Conservation (phyloP, 35 echinoderm and acorn worm genomes). For the Stichopus chloronotus region DNA sequence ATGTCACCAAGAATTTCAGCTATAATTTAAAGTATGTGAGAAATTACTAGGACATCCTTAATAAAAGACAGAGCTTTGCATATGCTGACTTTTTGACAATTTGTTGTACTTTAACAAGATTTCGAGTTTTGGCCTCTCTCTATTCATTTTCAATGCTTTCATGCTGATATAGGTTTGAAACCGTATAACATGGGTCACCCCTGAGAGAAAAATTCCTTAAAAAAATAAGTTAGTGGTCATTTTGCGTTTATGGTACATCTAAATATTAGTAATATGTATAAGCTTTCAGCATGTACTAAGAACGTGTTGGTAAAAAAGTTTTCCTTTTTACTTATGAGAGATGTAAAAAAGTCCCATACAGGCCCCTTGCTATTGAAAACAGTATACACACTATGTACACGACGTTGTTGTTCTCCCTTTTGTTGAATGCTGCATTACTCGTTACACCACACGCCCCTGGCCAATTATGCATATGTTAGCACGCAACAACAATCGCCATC, state of each 20-base stretch:
- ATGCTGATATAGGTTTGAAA: slow-evolving; percentile 8
- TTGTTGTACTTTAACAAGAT: neutral
- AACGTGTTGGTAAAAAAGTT: neutral
- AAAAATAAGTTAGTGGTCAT: neutral
- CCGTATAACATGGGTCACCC: slow-evolving; percentile 38
- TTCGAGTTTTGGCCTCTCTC: neutral
- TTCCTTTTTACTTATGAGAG: neutral
- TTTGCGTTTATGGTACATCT: neutral
- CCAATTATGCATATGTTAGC: slow-evolving; percentile 96
- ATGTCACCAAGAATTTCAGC: neutral
- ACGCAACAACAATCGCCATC: slow-evolving; percentile 95
- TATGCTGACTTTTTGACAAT: too few species aligned
- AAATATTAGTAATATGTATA: slow-evolving; percentile 1
- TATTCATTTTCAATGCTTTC: slow-evolving; percentile 36
- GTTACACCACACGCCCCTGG: slow-evolving; percentile 67
- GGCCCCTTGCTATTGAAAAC: slow-evolving; percentile 50
- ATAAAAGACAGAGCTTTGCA: too few species aligned
- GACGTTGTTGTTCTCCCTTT: slow-evolving; percentile 76
- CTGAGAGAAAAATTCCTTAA: slow-evolving; percentile 52
- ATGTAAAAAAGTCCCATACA: slow-evolving; percentile 3
- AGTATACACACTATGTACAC: slow-evolving; percentile 55
- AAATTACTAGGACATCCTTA: neutral
- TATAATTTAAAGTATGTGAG: neutral
- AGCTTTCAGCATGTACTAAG: neutral
- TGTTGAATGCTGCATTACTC: slow-evolving; percentile 84